Conservation (phyloP, 2,797 vertebrate genomes). For the Leptatherina wallacei region DNA sequence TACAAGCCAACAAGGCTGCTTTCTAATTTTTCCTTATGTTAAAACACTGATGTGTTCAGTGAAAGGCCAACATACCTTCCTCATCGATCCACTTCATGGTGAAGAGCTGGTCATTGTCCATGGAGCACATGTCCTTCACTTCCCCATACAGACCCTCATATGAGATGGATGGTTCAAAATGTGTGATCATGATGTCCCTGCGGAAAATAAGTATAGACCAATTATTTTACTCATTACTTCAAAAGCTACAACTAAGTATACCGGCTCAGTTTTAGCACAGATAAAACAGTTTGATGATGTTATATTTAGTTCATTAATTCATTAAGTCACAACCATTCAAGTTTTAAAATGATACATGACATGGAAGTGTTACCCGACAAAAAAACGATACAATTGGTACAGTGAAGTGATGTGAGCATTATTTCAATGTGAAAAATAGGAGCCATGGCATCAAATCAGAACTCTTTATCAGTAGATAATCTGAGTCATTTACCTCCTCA, state of each 20-base stretch:
- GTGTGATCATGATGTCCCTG: constrained; percentile 99
- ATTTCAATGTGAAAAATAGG: too few species aligned
- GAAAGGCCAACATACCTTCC: constrained; percentile 85
- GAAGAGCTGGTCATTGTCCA: constrained; percentile 97
- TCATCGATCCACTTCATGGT: constrained; percentile 99
- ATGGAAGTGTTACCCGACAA: too few species aligned
- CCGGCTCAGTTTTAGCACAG: background rate
- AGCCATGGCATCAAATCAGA: too few species aligned
- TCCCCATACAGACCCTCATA: constrained; percentile 93
- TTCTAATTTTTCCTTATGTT: background rate
- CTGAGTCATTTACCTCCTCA: too few species aligned
- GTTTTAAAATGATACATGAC: too few species aligned
- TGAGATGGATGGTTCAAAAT: constrained; percentile 97
- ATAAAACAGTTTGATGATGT: too few species aligned
- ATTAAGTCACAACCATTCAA: too few species aligned
- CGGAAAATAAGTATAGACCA: constrained; percentile 24
- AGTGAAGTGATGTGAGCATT: too few species aligned
- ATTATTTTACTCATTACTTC: background rate
- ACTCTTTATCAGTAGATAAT: too few species aligned
- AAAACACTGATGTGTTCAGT: background rate
- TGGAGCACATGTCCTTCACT: constrained; percentile 97
- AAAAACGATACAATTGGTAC: too few species aligned
- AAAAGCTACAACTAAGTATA: background rate
- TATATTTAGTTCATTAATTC: too few species aligned
- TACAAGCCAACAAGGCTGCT: background rate